Evolutionary conservation across 1,140 invertebrate species (phyloP).

Genomic region (Megalopta genalis): DNA sequence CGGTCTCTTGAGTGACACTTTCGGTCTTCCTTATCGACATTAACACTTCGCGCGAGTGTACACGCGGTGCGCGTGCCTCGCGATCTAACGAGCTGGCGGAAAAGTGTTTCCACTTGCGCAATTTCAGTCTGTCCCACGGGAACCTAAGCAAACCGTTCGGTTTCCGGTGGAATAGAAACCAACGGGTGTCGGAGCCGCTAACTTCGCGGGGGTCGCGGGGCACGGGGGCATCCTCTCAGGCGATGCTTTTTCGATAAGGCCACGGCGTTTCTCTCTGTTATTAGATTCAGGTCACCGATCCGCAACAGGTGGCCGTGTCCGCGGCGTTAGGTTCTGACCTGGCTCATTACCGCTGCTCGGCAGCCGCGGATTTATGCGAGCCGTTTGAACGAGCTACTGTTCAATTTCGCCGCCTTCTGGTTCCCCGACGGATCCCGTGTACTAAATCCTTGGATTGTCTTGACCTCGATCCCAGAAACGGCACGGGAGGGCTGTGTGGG

Average conservation of each 20-base stretch:
- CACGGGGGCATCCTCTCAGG: neutral
- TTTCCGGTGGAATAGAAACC: slow-evolving; percentile 41
- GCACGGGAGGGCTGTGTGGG: neutral
- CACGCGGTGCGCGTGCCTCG: neutral
- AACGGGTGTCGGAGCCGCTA: slow-evolving; percentile 6
- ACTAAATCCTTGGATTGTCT: neutral
- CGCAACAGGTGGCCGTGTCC: slow-evolving; percentile 42
- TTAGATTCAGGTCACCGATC: slow-evolving; percentile 58
- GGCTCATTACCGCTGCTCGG: slow-evolving; percentile 38
- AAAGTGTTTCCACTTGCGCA: slow-evolving; percentile 11
- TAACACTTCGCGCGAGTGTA: neutral
- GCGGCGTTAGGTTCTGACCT: slow-evolving; percentile 22
- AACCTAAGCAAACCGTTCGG: neutral
- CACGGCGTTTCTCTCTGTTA: slow-evolving; percentile 38
- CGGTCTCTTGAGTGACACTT: neutral
- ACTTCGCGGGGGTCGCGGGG: neutral
- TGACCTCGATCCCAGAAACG: neutral
- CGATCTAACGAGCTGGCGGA: neutral
- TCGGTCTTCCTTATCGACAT: neutral
- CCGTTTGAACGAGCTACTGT: neutral
- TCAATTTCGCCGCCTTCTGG: neutral
- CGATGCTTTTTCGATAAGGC: slow-evolving; percentile 28
- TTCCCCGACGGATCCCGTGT: no score
- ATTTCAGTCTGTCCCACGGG: neutral
- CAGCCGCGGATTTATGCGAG: neutral